Percentiles rank a stretch among this genome's conserved stretches.
phyloP scores from a whole-genome alignment of 2,888 invertebrate genomes.

The Epinotia bilunana region DNA sequence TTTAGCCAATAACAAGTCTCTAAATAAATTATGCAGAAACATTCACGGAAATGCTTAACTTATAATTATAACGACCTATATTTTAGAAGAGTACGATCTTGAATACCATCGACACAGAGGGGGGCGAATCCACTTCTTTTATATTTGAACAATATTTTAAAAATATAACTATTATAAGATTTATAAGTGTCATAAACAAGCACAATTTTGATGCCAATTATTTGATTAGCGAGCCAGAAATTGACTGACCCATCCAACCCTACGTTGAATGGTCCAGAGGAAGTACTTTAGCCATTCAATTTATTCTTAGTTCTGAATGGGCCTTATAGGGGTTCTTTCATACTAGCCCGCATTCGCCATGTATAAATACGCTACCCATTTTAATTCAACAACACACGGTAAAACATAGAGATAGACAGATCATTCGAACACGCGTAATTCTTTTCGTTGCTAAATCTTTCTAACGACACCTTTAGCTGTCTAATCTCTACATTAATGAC shows the following conservation, averaged over 20 bases:
- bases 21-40: no score
- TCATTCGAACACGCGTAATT: not conserved
- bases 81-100: no score
- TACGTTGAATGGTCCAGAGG: conserved; percentile 5
- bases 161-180: no score
- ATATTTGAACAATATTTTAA: no score
- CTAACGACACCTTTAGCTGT: not conserved
- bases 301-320: conserved; percentile 45
- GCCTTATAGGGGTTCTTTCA: conserved; percentile 52
- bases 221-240: conserved; percentile 1
- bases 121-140: no score
- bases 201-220: not conserved
- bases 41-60: no score
- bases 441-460: not conserved
- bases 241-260: conserved; percentile 19
- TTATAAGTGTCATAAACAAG: no score
- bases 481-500: not conserved
- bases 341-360: conserved; percentile 56
- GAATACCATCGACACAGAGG: no score
- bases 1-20: no score
- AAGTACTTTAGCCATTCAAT: conserved; percentile 50
- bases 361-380: conserved; percentile 56
- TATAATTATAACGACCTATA: no score
- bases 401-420: not conserved
- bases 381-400: conserved; percentile 58